Evolutionary conservation across 2,113 vertebrate genomes (phyloP), one percentile per base, ranked within the genome.

Genomic region (Neogale vison): DNA sequence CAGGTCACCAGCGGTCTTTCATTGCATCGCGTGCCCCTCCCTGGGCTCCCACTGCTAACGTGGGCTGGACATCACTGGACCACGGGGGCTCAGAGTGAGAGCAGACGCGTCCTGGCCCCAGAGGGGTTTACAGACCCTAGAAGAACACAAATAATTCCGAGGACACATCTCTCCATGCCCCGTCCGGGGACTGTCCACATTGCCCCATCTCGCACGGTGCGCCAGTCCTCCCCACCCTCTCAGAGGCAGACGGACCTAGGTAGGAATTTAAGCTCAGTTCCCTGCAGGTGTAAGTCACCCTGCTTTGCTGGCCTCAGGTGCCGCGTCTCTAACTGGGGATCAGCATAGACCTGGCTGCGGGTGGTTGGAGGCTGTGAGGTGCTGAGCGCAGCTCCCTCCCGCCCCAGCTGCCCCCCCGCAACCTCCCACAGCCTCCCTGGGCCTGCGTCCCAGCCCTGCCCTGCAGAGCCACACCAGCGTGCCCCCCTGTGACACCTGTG

Each of bases 291-390:
- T 34, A 26, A 42, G 36, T 24, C 39, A 36, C 15, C 18, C 31
- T 6, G 6, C 36, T 45, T 31, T 10, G 1, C 31, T 17, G 63
- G 63, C 50, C 86, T 74, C 69, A 0, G 86, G 39, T 26, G 69
- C 17, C 21, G 18, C 5, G 5, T 26, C 45, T 77, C 82, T 77
- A 42, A 3, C 15, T 13, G 10, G 92, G 45, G n/a, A 86, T 67
- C 57, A 50, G 55, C 34, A 10, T 10, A 63, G 42, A 7, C 9
- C 42, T 0, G 1, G 45, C 11, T 4, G 0, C 3, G 31, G 52
- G 39, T 29, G 69, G 69, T 21, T 23, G 2, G 21, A 24, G 59
- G 21, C 52, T 31, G 0, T 14, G 13, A 26, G 57, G 42, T 17
- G 34, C 90, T 1, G 18, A 63, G 34, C 3, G 23, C 13, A 2